Conservation (phyloP, 2,797 vertebrate species). For the Echiichthys vipera region DNA sequence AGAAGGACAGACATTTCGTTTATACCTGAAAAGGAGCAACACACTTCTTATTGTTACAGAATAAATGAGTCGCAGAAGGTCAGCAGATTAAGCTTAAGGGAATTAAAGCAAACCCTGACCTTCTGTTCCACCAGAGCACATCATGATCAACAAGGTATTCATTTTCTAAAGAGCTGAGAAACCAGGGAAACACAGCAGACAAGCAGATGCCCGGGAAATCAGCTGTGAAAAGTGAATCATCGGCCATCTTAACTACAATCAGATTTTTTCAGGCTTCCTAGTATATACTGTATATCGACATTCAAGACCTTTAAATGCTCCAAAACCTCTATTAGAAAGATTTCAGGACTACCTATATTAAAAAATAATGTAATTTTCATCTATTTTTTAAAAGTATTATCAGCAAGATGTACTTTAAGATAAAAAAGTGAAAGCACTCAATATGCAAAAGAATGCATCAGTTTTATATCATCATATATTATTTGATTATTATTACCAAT, state of each 20-base stretch:
- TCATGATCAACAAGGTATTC: constrained; percentile 15
- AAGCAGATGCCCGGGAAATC: constrained; percentile 27
- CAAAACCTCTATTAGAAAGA: neutral
- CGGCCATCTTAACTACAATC: constrained; percentile 9
- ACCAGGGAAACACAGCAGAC: constrained; percentile 24
- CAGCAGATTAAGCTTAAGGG: constrained; percentile 16
- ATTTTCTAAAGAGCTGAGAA: constrained; percentile 35
- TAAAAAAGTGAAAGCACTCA: neutral
- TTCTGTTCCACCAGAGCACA: constrained; percentile 26
- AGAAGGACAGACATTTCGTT: constrained; percentile 5
- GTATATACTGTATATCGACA: neutral
- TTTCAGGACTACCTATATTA: neutral
- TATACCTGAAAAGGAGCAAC: constrained; percentile 11
- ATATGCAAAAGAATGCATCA: neutral
- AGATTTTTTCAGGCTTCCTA: constrained; percentile 7
- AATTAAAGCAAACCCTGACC: constrained; percentile 38
- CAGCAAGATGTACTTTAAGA: neutral
- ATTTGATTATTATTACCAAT: neutral
- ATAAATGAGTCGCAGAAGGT: constrained; percentile 10
- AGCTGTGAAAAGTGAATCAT: constrained; percentile 46
- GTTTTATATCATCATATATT: neutral
- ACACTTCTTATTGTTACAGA: constrained; percentile 5
- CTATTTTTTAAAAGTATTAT: neutral
- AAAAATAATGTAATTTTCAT: neutral
- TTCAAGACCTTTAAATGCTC: neutral